Percentiles rank a stretch among this genome's conserved stretches.
Evolutionary conservation across 2,113 vertebrate genomes (phyloP).

Genomic region (Phocoena phocoena): DNA sequence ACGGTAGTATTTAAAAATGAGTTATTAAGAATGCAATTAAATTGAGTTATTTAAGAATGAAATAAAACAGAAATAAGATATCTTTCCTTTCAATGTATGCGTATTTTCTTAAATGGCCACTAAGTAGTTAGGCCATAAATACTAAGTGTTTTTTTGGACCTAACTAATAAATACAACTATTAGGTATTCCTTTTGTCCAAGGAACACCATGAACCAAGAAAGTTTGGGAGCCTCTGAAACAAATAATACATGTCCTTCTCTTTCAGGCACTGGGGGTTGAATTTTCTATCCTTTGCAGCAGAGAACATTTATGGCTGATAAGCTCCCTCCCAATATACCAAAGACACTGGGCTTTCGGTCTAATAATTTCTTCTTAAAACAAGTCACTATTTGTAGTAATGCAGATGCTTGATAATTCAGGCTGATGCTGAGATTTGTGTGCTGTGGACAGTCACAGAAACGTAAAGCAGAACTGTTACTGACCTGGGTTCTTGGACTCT

Average conservation of each 20-base stretch:
- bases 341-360: not conserved
- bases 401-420: not conserved
- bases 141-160: not conserved
- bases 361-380: not conserved
- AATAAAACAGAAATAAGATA: not conserved
- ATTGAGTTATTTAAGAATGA: not conserved
- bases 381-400: not conserved
- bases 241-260: not conserved
- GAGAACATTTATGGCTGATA: not conserved
- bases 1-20: not conserved
- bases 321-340: too few species aligned
- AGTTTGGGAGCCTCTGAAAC: not conserved
- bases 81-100: not conserved
- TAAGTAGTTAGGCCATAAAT: not conserved
- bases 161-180: not conserved
- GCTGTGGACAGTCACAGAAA: not conserved
- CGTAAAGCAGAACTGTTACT: not conserved
- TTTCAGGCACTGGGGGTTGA: not conserved
- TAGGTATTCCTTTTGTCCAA: not conserved
- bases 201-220: not conserved
- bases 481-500: not conserved
- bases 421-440: not conserved
- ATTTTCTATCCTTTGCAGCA: not conserved
- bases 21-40: not conserved
- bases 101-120: not conserved